Conservation (phyloP, 2,113 vertebrate genomes). For the Scatophagus argus region DNA sequence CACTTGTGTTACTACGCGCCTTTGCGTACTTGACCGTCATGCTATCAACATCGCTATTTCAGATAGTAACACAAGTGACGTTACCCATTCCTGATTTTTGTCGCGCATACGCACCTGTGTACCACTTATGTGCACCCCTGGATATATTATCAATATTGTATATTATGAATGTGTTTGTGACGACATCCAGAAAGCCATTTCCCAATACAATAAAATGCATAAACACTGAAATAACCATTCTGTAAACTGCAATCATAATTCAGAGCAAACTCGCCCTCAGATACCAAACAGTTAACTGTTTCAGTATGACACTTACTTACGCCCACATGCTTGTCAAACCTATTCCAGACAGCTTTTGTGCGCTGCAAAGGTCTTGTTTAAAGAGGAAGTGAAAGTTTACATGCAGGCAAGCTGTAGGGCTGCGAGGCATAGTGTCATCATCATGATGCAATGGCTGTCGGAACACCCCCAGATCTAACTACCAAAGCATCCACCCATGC, state of each 20-base stretch:
- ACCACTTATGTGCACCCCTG: too few relatives aligned
- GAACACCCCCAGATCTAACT: neutral
- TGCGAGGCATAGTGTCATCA: neutral
- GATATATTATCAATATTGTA: too few relatives aligned
- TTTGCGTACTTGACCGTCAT: too few relatives aligned
- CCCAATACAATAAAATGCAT: neutral
- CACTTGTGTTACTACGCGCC: too few relatives aligned
- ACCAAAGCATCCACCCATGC: neutral
- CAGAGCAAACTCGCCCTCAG: neutral
- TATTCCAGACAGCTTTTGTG: neutral
- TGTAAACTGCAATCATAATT: neutral
- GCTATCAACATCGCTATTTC: too few relatives aligned
- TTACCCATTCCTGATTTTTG: too few relatives aligned
- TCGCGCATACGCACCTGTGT: too few relatives aligned
- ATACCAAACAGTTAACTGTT: neutral
- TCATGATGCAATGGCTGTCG: slow-evolving; percentile 41
- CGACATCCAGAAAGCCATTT: neutral
- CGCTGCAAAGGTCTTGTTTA: neutral
- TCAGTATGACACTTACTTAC: neutral
- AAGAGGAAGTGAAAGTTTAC: slow-evolving; percentile 49
- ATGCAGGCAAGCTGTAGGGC: neutral
- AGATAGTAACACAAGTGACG: too few relatives aligned
- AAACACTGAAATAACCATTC: neutral
- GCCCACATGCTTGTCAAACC: slow-evolving; percentile 8
- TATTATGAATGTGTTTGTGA: neutral